Percentiles rank a stretch among this genome's conserved stretches.
phyloP scores from a whole-genome alignment of 2,888 invertebrate species.

The Drosophila tanythrix region DNA sequence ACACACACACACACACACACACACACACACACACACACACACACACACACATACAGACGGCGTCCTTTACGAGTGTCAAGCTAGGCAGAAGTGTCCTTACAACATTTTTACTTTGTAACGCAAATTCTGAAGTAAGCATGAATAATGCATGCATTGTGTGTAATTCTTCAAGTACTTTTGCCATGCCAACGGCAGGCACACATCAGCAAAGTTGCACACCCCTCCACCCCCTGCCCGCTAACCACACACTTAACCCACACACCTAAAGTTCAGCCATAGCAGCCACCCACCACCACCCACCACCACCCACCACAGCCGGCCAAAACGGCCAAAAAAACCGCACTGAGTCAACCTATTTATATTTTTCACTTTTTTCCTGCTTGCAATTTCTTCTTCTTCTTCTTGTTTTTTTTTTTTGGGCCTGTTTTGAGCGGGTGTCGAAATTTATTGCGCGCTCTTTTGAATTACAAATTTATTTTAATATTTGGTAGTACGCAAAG shows the following conservation, averaged over 20 bases:
- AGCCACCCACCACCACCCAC: too few relatives aligned
- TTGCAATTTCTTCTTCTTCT: not conserved
- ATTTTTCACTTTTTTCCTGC: slow-evolving; percentile 36
- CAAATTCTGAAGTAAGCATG: slow-evolving; percentile 80
- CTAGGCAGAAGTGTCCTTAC: slow-evolving; percentile 76
- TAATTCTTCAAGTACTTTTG: slow-evolving; percentile 78
- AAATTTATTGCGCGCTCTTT: slow-evolving; percentile 71
- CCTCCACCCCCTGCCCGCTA: not conserved
- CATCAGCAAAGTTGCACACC: slow-evolving; percentile 43
- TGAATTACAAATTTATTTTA: slow-evolving; percentile 78
- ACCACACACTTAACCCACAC: not conserved
- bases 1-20: slow-evolving; percentile 19
- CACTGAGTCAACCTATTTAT: slow-evolving; percentile 69
- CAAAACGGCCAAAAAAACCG: slow-evolving; percentile 15
- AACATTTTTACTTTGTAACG: slow-evolving; percentile 78
- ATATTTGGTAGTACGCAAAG: slow-evolving; percentile 51
- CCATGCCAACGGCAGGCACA: slow-evolving; percentile 75
- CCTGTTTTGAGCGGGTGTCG: slow-evolving; percentile 47
- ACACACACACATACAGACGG: slow-evolving; percentile 13
- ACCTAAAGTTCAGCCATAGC: not conserved
- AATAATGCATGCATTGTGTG: slow-evolving; percentile 78
- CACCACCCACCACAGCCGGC: not conserved
- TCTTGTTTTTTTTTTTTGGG: slow-evolving; percentile 8
- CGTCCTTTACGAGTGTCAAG: slow-evolving; percentile 29
- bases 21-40: slow-evolving; percentile 17